Base-by-base conservation (phyloP, 2,797 vertebrate species). In the Sebastes trivittatus region DNA sequence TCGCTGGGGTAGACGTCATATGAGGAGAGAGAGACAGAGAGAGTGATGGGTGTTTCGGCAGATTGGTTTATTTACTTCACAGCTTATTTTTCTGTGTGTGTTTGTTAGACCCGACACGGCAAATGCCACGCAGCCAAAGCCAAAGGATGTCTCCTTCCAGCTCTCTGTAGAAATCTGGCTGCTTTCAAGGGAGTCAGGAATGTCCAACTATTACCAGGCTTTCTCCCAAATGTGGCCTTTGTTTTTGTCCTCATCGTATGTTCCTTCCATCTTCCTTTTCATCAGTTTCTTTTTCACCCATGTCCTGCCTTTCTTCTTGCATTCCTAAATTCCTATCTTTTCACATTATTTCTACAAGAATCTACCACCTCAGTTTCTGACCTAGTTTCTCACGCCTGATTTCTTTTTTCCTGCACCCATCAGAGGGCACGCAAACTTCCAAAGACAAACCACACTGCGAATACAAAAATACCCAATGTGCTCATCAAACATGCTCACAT, bases 41-140 rank as follows among this genome's bases (percentile, higher is more conserved):
- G 71, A 65, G 72, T n/a, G 63, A 85, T 22, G 67, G 71, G 71
- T 30, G 23, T 78, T 78, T 82, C 62, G 25, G 65, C 87, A 89
- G 91, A 90, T 84, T 86, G 88, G 62, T 87, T 92, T 85, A 84
- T 93, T 90, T 89, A 80, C 87, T 80, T 87, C 52, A 49, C 68
- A 67, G 85, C 55, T 75, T 85, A 80, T 83, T 88, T 87, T 58
- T 18, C 54, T 66, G 75, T 36, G 27, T 34, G 14, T 87, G 61
- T 89, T 90, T 89, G 87, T 85, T 32, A 75, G 77, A 64, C 69
- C 80, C 54, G 13, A 66, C 49, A 38, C 2, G 5, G 56, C 62
- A 77, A 87, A 87, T 61, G 77, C 85, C 82, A 85, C 58, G 0
- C 30, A 77, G 75, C 69, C 55, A 20, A 20, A 74, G 72, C 83